Conservation (phyloP, 1,140 invertebrate species). For the Tachypleus tridentatus region DNA sequence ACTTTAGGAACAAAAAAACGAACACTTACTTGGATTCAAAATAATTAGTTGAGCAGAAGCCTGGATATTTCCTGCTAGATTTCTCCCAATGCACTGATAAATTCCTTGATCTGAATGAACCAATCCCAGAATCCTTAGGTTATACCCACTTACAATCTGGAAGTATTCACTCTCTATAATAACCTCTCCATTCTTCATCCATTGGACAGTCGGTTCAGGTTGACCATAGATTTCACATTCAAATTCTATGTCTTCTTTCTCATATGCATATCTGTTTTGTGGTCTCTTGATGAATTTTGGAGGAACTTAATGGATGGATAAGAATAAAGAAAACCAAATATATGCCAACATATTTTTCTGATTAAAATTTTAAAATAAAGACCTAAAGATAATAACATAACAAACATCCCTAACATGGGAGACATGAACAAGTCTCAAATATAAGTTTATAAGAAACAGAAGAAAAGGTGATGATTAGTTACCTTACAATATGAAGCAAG, state of each 20-base stretch:
- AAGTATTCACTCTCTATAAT: slow-evolving; percentile 83
- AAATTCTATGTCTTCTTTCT: slow-evolving; percentile 75
- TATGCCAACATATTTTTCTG: no score
- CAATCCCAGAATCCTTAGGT: slow-evolving; percentile 80
- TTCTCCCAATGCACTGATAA: slow-evolving; percentile 84
- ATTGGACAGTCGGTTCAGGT: slow-evolving; percentile 71
- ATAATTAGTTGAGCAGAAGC: slow-evolving; percentile 67
- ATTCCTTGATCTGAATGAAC: slow-evolving; percentile 76
- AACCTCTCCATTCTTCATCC: slow-evolving; percentile 66
- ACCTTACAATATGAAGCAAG: no score
- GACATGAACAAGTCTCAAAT: no score
- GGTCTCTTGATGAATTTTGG: slow-evolving; percentile 63
- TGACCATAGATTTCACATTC: slow-evolving; percentile 69
- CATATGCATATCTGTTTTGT: slow-evolving; percentile 53
- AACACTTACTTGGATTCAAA: slow-evolving; percentile 49
- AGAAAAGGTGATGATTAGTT: no score
- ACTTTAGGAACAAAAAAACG: no score
- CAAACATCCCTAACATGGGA: no score
- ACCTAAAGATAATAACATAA: no score
- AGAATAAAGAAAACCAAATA: no score
- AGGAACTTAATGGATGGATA: slow-evolving; percentile 38
- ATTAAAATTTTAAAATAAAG: no score
- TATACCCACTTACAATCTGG: slow-evolving; percentile 49
- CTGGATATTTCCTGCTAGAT: slow-evolving; percentile 72
- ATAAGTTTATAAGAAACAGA: no score